phyloP scores from a whole-genome alignment of 2,797 vertebrate species.

The Cryptoblepharus egeriae region DNA sequence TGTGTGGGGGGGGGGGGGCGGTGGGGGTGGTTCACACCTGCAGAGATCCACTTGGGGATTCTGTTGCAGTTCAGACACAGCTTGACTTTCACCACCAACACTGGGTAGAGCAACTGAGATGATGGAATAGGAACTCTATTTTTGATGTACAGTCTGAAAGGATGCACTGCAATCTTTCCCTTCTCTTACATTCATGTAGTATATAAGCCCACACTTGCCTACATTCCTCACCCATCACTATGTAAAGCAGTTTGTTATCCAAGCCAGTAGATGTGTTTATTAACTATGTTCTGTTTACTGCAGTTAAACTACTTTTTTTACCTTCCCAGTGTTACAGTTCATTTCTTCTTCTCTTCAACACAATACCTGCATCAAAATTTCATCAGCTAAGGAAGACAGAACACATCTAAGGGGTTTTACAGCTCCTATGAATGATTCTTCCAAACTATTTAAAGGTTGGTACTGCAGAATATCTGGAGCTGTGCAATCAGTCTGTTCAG shows the following conservation, averaged over 20 bases:
- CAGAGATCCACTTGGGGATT: too few relatives aligned
- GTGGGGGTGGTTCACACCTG: too few relatives aligned
- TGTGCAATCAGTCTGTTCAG: constrained; percentile 44
- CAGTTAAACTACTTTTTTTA: not conserved
- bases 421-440: constrained; percentile 3
- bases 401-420: not conserved
- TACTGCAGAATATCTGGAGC: constrained; percentile 40
- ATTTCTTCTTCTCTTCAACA: not conserved
- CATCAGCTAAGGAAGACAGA: not conserved
- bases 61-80: too few relatives aligned
- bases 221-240: too few relatives aligned
- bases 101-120: too few relatives aligned
- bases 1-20: too few relatives aligned
- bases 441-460: not conserved
- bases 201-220: too few relatives aligned
- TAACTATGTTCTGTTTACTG: not conserved
- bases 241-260: not conserved
- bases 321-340: not conserved
- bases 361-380: not conserved
- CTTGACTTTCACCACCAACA: too few relatives aligned
- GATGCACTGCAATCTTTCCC: too few relatives aligned
- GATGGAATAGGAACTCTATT: too few relatives aligned
- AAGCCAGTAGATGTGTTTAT: not conserved
- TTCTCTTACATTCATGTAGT: not conserved
- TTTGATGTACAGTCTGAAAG: too few relatives aligned